Evolutionary conservation across 2,797 vertebrate species (phyloP).

Genomic region (Notoglanidium macrostoma): DNA sequence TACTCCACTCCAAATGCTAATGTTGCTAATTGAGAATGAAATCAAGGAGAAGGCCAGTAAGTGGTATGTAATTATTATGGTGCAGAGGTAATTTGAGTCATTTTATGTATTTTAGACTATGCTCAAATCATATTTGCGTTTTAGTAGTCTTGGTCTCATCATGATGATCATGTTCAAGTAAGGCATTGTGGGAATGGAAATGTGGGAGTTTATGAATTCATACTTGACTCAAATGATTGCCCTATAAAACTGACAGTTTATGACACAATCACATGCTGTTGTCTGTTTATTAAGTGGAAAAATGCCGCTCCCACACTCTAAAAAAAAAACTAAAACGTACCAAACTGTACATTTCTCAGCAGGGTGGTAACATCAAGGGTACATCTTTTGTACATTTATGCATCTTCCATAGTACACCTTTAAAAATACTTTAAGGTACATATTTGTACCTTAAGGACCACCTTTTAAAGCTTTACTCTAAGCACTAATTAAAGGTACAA

Average conservation of each 20-base stretch:
- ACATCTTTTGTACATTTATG: background rate
- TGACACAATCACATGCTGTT: background rate
- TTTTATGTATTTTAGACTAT: background rate
- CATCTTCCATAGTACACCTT: background rate
- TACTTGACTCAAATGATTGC: constrained; percentile 1
- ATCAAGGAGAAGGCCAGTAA: background rate
- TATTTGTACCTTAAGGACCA: background rate
- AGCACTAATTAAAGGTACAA: background rate
- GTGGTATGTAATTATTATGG: constrained; percentile 13
- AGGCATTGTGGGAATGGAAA: background rate
- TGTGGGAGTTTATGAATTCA: background rate
- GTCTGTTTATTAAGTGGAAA: background rate
- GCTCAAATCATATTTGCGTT: background rate
- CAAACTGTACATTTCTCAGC: background rate
- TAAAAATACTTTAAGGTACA: background rate
- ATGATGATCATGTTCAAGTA: background rate
- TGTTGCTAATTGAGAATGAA: background rate
- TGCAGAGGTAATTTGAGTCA: constrained; percentile 13
- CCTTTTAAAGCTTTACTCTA: background rate
- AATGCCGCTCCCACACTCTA: background rate
- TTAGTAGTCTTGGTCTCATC: background rate
- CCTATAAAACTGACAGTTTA: background rate
- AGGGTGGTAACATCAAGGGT: background rate
- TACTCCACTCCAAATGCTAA: background rate
- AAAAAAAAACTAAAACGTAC: no score